Percentiles rank a stretch among this genome's conserved stretches.
Conservation (phyloP, 1,140 invertebrate genomes). For the Drosophila bocki region DNA sequence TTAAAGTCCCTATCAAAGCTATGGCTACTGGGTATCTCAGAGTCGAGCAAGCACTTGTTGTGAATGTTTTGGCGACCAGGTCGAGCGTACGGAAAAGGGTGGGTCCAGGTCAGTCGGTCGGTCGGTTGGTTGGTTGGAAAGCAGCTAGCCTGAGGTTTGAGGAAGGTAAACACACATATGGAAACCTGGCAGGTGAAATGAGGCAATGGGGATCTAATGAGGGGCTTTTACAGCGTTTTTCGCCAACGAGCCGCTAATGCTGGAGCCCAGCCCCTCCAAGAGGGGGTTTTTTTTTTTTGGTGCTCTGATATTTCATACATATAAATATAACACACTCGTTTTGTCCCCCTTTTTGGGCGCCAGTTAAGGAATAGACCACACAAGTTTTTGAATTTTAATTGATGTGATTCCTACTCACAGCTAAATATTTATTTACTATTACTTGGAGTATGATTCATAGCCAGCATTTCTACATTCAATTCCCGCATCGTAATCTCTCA, state of each 20-base stretch:
- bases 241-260: slow-evolving; percentile 67
- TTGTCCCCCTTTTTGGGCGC: background rate
- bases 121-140: slow-evolving; percentile 10
- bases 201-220: slow-evolving; percentile 24
- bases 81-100: slow-evolving; percentile 1
- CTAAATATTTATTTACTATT: background rate
- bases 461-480: background rate
- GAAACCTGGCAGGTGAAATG: slow-evolving; percentile 5
- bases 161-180: slow-evolving; percentile 49
- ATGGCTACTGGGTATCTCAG: background rate
- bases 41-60: background rate
- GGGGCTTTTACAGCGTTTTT: slow-evolving; percentile 32
- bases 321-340: background rate
- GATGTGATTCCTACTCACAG: background rate
- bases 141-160: slow-evolving; percentile 39
- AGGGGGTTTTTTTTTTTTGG: background rate
- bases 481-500: slow-evolving; percentile 6
- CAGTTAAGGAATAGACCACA: background rate
- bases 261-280: slow-evolving; percentile 26
- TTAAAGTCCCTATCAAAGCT: background rate
- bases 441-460: slow-evolving; percentile 12
- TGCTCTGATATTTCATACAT: slow-evolving; percentile 12
- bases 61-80: slow-evolving; percentile 25
- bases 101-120: slow-evolving; percentile 3
- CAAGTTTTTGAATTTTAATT: slow-evolving; percentile 2